Base-by-base conservation (phyloP, 37 sponge, comb jelly and placozoan species). In the Diacarnus erythraeanus region DNA sequence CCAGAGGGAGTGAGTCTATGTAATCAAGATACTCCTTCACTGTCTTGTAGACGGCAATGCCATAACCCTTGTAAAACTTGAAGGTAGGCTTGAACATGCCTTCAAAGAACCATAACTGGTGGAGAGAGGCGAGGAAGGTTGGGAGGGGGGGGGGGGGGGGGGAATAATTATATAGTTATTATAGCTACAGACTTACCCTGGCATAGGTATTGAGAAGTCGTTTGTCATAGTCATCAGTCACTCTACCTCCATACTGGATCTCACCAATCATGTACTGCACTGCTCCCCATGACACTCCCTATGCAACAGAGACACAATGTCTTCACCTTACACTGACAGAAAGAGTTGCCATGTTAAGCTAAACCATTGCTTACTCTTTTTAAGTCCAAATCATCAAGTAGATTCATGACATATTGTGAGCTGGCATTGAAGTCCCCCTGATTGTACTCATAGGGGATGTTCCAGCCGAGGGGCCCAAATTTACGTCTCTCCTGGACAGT, bases 151-250 rank as follows among this genome's bases (percentile, higher is more conserved):
- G n/a, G n/a, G n/a, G n/a, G n/a, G n/a, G n/a, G n/a, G n/a, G n/a
- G n/a, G n/a, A n/a, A n/a, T n/a, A 20, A 17, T 54, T 17, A 54
- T 54, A 54, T 10, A 54, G 17, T 54, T 17, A 54, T 54, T 20
- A 40, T 5, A 43, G 23, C n/a, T n/a, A 31, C 15, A 12, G 18
- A 3, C 76, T 56, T 74, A 93, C 94, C 87, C 86, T 89, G 60
- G 87, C 84, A 77, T 92, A 97, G 40, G 95, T 97, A 86, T 89
- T 94, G 60, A 97, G 88, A 6, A 97, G 86, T 51, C 87, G 63
- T 74, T 97, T 94, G 79, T 97, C 97, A 83, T 66, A 97, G 90
- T 97, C 97, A 72, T 97, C 97, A n/a, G 97, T 97, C 37, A 97
- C 94, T 31, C 97, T 40, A 6, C 97, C 97, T 37, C 97, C 97